phyloP scores from a whole-genome alignment of 2,113 vertebrate species.

The Fregetta grallaria region DNA sequence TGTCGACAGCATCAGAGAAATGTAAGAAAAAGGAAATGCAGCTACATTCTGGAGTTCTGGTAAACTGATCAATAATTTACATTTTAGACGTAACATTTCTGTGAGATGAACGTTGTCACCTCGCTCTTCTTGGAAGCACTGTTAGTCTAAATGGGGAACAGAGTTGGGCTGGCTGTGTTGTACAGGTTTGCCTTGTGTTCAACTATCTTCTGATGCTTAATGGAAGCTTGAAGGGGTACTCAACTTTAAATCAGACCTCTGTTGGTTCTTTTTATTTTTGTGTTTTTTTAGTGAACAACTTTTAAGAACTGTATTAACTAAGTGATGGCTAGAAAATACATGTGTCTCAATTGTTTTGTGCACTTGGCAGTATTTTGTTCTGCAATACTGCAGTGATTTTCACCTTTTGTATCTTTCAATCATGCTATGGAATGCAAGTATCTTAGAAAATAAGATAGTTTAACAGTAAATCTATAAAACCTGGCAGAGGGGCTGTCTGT shows the following conservation, averaged over 20 bases:
- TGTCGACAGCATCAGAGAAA: conserved; percentile 26
- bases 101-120: neutral
- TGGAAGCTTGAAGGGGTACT: neutral
- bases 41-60: conserved; percentile 36
- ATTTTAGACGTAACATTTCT: conserved; percentile 21
- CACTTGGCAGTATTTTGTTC: neutral
- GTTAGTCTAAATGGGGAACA: conserved; percentile 8
- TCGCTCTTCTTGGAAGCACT: neutral
- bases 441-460: neutral
- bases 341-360: neutral
- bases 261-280: neutral
- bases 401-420: neutral
- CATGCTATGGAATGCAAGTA: neutral
- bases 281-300: neutral
- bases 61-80: conserved; percentile 62
- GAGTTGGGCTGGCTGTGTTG: neutral
- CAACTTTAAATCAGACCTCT: neutral
- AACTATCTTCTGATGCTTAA: neutral
- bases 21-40: conserved; percentile 34
- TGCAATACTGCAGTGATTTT: neutral
- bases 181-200: neutral
- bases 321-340: neutral
- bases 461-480: neutral
- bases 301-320: neutral
- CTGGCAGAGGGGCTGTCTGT: neutral